Conservation (phyloP, 1,140 invertebrate genomes). For the Cydia fagiglandana region DNA sequence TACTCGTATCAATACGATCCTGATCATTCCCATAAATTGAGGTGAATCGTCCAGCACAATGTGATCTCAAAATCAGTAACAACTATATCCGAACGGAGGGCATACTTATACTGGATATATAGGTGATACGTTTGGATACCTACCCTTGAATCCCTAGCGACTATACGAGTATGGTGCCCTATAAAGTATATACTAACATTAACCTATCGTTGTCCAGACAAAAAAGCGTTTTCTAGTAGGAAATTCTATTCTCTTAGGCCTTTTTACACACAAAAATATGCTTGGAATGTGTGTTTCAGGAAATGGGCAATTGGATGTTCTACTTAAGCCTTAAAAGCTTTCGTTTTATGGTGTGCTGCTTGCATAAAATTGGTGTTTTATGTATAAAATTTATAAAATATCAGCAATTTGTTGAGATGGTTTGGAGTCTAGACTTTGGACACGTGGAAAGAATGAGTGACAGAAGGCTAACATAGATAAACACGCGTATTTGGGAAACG, state of each 20-base stretch:
- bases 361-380: neutral
- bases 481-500: too few relatives aligned
- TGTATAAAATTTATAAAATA: neutral
- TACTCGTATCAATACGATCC: neutral
- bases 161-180: slow-evolving; percentile 2
- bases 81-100: neutral
- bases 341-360: neutral
- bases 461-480: too few relatives aligned
- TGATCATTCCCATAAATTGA: neutral
- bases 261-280: neutral
- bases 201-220: neutral
- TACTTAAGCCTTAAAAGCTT: neutral
- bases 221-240: neutral
- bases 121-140: neutral
- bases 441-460: too few relatives aligned
- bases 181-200: neutral
- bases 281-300: neutral
- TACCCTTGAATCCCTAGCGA: neutral
- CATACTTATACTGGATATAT: neutral
- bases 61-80: neutral
- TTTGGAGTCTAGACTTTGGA: too few relatives aligned
- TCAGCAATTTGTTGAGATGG: neutral
- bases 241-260: neutral
- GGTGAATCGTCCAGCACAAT: neutral
- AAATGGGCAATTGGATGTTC: neutral